A percentile compares a stretch with the other conserved stretches of the same genome.
Conservation (phyloP, 1,140 invertebrate genomes). For the Drosophila athabasca region DNA sequence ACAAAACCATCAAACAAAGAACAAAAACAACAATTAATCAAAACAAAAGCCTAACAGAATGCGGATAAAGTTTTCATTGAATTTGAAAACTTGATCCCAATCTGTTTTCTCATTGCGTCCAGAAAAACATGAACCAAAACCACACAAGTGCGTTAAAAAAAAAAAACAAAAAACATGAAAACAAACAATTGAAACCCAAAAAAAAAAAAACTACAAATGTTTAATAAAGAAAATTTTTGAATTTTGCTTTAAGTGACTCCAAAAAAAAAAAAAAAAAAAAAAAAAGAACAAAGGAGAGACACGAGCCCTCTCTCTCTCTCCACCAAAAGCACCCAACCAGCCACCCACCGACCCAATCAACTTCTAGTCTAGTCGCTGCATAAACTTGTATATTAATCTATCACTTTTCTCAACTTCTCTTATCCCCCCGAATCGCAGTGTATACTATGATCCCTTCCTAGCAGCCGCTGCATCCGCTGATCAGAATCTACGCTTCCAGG, state of each 20-base stretch:
- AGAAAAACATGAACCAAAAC: constrained; percentile 26
- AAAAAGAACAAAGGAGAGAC: constrained; percentile 29
- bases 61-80: constrained; percentile 54
- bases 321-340: not conserved
- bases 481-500: constrained; percentile 95
- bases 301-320: not conserved
- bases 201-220: constrained; percentile 6
- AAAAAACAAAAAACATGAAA: constrained; percentile 35
- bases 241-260: constrained; percentile 78
- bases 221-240: constrained; percentile 62
- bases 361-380: too few species aligned
- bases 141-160: constrained; percentile 79
- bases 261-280: constrained; percentile 19
- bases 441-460: constrained; percentile 98
- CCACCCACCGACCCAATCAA: constrained; percentile 3
- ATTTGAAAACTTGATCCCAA: constrained; percentile 17
- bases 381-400: constrained; percentile 56
- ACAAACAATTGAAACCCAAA: constrained; percentile 27
- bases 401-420: constrained; percentile 75
- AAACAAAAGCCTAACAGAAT: constrained; percentile 13
- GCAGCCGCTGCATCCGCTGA: constrained; percentile 91
- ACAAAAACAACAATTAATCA: constrained; percentile 23
- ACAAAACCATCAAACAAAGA: not conserved
- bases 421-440: constrained; percentile 86
- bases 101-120: constrained; percentile 29